Percentiles rank a stretch among this genome's conserved stretches.
These are phyloP conservation scores for Lasiurus borealis DNA, from an alignment of 2,113 vertebrate genomes.

Conservation along the genomic window DNA sequence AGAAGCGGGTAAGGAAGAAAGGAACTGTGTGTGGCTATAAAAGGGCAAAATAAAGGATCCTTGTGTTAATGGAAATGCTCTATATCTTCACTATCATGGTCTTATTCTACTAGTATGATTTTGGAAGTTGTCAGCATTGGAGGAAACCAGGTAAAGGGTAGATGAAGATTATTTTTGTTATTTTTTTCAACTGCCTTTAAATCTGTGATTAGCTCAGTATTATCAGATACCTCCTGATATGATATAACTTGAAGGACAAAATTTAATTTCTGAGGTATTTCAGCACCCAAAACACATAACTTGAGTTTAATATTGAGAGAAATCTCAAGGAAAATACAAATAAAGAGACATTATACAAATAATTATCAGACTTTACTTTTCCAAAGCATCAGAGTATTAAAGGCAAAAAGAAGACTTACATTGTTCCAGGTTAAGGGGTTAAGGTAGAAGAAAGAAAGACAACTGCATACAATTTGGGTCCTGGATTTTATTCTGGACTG, in stretches of 20 bases:
- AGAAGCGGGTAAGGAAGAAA: not conserved
- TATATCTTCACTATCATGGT: not conserved
- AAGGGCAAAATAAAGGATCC: not conserved
- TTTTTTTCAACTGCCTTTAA: not conserved
- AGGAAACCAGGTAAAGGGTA: not conserved
- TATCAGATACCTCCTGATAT: not conserved
- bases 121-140: not conserved
- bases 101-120: not conserved
- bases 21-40: not conserved
- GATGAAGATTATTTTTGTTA: not conserved
- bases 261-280: not conserved
- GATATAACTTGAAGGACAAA: not conserved
- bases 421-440: not conserved
- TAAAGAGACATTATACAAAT: not conserved
- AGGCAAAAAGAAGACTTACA: not conserved
- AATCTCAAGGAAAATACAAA: not conserved
- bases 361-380: not conserved
- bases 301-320: not conserved
- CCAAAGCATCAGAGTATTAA: not conserved
- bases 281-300: not conserved
- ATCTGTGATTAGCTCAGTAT: not conserved
- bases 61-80: not conserved
- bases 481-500: not conserved
- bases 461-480: not conserved
- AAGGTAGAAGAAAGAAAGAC: not conserved